Evolutionary conservation across 2,797 vertebrate species (phyloP).

Genomic region (Falco berigora): DNA sequence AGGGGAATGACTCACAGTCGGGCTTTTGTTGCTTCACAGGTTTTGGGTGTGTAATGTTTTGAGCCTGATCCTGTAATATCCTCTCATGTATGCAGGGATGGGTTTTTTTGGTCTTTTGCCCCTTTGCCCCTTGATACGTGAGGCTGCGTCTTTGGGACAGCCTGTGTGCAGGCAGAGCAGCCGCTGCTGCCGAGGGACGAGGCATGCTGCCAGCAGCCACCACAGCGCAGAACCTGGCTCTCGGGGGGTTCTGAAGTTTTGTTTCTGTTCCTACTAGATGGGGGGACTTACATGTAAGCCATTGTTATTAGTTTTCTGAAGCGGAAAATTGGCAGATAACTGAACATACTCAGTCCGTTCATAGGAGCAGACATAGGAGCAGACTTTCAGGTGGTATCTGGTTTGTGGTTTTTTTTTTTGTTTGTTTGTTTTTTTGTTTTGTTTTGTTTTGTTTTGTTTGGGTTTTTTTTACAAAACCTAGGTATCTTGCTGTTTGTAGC

Average conservation of each 20-base stretch:
- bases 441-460: too few relatives aligned
- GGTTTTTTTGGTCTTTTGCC: background rate
- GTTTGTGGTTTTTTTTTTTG: too few relatives aligned
- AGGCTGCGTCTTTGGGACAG: background rate
- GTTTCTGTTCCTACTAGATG: background rate
- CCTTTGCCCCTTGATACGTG: background rate
- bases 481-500: background rate
- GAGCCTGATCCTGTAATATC: background rate
- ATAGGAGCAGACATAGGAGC: background rate
- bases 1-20: background rate
- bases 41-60: background rate
- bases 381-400: background rate
- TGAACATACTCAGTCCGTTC: background rate
- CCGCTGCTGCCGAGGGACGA: accelerated
- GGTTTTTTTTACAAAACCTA: background rate
- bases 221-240: background rate
- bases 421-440: too few relatives aligned
- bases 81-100: background rate
- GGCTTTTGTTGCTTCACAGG: background rate
- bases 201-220: background rate
- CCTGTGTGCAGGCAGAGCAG: background rate
- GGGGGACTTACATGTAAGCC: background rate
- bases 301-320: background rate
- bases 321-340: background rate
- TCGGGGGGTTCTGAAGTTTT: background rate